Evolutionary conservation across 2,888 invertebrate genomes (phyloP), one percentile per base, ranked within the genome.

Genomic region (Diplolepis rosae): DNA sequence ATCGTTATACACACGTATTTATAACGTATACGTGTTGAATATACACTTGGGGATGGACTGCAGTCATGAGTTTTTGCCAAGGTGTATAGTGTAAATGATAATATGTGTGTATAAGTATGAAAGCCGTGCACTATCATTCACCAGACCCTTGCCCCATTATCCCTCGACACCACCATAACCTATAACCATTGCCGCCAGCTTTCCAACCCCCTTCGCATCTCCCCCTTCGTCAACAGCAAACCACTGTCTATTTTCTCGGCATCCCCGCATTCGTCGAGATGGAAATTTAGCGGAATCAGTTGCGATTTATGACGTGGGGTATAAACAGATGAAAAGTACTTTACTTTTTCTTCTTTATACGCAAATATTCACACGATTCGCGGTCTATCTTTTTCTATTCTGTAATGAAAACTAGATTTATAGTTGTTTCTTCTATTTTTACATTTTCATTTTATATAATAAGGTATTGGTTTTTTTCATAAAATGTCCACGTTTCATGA

Each of bases 201-300:
- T 76, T 77, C 74, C 65, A 76, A 73, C 71, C 72, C 80, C 81
- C 76, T 79, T 68, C 71, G 9, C 66, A 72, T 80, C 77, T 81
- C 79, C 79, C 80, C 74, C 74, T 79, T 74, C 79, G 79, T 77
- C 77, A 79, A 77, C 77, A 76, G 74, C 65, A 76, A 74, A 70
- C 72, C 56, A 50, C 68, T 68, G 66, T 70, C 54, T 70, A 42
- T 50, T 39, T 65, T 72, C 66, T 54, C 68, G 61, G 54, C 68
- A 65, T 61, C 56, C 65, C 78, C 77, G 75, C 73, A 70, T 77
- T 81, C 80, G 81, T 79, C 79, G 80, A 81, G 79, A 82, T 79
- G 80, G 80, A 84, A 84, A 84, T 83, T 84, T 80, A 79, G 80
- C 80, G 79, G 78, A 82, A 83, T 84, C 83, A 82, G 81, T 80